Conservation (phyloP, 2,888 invertebrate genomes). For the Yponomeuta evonymella region DNA sequence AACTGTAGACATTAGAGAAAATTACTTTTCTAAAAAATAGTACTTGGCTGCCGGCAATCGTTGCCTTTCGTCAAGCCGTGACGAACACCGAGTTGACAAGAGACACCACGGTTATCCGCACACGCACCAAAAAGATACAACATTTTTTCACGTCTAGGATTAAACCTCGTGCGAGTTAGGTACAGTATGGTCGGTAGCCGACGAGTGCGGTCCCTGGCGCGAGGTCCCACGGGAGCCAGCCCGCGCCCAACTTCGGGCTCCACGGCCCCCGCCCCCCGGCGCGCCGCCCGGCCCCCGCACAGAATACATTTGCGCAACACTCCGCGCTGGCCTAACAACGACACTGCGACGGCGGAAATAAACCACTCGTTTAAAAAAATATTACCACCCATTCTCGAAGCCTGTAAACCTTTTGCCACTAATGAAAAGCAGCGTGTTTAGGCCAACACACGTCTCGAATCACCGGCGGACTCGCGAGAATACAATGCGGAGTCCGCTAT, state of each 20-base stretch:
- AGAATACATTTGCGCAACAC: conserved; percentile 76
- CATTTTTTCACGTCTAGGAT: too few relatives aligned
- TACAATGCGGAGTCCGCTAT: conserved; percentile 27
- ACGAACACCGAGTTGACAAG: too few relatives aligned
- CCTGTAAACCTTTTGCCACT: not conserved
- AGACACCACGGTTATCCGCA: too few relatives aligned
- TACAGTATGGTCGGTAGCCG: conserved; percentile 19
- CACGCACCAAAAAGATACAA: too few relatives aligned
- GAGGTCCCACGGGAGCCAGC: conserved; percentile 62
- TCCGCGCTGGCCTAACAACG: conserved; percentile 69
- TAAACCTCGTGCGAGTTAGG: not conserved
- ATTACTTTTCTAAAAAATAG: too few relatives aligned
- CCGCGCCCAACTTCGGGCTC: conserved; percentile 75
- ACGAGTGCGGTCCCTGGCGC: conserved; percentile 57
- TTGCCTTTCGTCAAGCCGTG: too few relatives aligned
- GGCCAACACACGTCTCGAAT: not conserved
- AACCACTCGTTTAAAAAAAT: conserved; percentile 55
- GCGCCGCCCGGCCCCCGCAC: conserved; percentile 49
- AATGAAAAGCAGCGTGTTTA: not conserved
- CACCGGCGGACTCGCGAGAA: conserved; percentile 22
- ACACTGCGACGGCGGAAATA: conserved; percentile 64
- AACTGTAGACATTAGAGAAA: too few relatives aligned
- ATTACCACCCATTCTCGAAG: conserved; percentile 9
- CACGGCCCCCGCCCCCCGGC: conserved; percentile 48
- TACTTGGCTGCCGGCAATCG: too few relatives aligned